These are phyloP conservation scores for Magallana angulata DNA, from an alignment of 1,140 invertebrate species.

Conservation along the genomic window DNA sequence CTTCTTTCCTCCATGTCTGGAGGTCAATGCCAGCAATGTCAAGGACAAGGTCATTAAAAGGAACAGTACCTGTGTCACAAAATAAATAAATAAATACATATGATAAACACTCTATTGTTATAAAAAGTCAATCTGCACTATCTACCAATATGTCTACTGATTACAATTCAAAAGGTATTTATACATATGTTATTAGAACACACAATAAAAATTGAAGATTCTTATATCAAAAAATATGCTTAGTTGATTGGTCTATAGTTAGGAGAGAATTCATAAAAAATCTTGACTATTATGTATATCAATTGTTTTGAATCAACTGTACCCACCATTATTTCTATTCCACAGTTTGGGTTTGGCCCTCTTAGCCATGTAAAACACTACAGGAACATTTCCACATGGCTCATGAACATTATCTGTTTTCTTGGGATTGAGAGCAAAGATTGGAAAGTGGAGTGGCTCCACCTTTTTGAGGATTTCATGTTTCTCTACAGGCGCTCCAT, in stretches of 20 bases:
- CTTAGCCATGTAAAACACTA: conserved; percentile 73
- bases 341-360: conserved; percentile 62
- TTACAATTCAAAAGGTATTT: too few species aligned
- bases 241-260: too few species aligned
- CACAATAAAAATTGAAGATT: too few species aligned
- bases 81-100: too few species aligned
- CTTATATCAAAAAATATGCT: too few species aligned
- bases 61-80: conserved; percentile 68
- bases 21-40: conserved; percentile 77
- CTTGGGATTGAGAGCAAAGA: conserved; percentile 70
- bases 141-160: too few species aligned
- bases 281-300: too few species aligned
- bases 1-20: conserved; percentile 70
- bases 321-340: conserved; percentile 72
- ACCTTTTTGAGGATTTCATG: conserved; percentile 66
- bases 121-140: neutral
- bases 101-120: neutral
- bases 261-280: too few species aligned
- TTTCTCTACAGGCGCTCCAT: conserved; percentile 42
- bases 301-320: too few species aligned
- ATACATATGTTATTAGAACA: too few species aligned
- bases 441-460: conserved; percentile 69
- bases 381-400: conserved; percentile 71
- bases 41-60: conserved; percentile 72
- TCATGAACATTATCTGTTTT: conserved; percentile 63